Evolutionary conservation across 64 coral and sea anemone species (phyloP), one percentile per base, ranked within the genome.

Genomic region (Montipora cactus): DNA sequence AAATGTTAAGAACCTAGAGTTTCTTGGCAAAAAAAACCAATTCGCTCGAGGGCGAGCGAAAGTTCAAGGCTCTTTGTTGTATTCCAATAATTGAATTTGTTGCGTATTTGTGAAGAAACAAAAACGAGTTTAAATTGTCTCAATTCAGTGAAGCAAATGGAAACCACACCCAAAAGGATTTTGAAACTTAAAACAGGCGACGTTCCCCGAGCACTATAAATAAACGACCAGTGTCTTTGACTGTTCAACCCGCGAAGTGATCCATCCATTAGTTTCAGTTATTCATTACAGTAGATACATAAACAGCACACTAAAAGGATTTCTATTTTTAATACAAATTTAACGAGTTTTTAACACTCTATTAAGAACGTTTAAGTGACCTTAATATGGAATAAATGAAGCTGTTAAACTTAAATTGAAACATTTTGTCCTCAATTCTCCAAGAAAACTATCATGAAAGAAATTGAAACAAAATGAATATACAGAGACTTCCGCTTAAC

Each of bases 311-410:
- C 81, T 72, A 48, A 47, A 84, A 45, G 14, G 61, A 7, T 84
- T 76, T 67, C 37, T 84, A 84, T 14, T 86, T 72, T 22, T 50
- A 71, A 71, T 66, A 49, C 16, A 86, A 50, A 50, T 16, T 69
- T 86, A 84, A 49, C 82, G 16, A 51, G 66, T 49, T 86, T 81
- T 86, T 86, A 84, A 86, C 82, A 86, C 62, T 10, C 19, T 71
- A 71, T 71, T 86, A 86, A 48, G 37, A 8, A 86, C 45, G 14
- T 81, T 58, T 59, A 23, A 23, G 52, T 52, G 14, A 25, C 25
- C 15, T 61, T 61, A 81, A 81, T 28, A 81, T 61, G 16, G 7
- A 20, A 47, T 46, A 71, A 69, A 48, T 5, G 18, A 16, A 50
- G 66, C n/a, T 47, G 9, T 12, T 46, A 86, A 86, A 86, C 44